Base-by-base conservation (phyloP, 2,888 invertebrate genomes). In the Rotaria macrura region DNA sequence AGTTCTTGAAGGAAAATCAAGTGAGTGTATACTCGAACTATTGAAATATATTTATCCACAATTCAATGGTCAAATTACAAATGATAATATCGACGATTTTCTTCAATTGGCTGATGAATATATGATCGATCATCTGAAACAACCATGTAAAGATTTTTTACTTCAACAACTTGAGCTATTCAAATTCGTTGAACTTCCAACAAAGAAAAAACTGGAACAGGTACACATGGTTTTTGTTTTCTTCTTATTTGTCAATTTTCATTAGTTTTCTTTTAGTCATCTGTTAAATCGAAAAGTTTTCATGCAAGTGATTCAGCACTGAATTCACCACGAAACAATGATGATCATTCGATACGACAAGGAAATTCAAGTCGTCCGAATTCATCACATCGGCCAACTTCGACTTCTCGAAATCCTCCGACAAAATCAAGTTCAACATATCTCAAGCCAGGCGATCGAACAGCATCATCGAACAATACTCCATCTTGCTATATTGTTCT, bases 21-120 rank as follows among this genome's bases (percentile, higher is more conserved):
- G 25, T 43, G 40, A 40, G n/a, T 20, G 38, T 2, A 79, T 79
- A 43, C 79, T 79, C 25, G 79, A 79, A 43, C 43, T 79, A 79
- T 79, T 79, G n/a, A 79, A 40, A 43, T 79, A 43, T 43, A 79
- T 79, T 79, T 79, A 79, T 43, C 79, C 79, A 43, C 79, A 79
- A 79, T 79, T 79, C 43, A 43, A 43, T 43, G 43, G 43, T 79
- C 43, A 40, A 3, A 43, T 79, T 79, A 79, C 40, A 12, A 23
- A 40, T 43, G 25, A 40, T 25, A 79, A 79, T 43, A n/a, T 79
- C 34, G 79, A 79, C 7, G 25, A 79, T 79, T 79, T 79, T 79
- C 79, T 79, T 43, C 43, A 43, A 79, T 43, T 79, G 12, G 79
- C 79, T 14, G 79, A 79, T 79, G 79, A 79, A 79, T 79, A 79